Evolutionary conservation across 2,888 invertebrate species (phyloP), one percentile per base, ranked within the genome.

Genomic region (Lycia hirtaria): DNA sequence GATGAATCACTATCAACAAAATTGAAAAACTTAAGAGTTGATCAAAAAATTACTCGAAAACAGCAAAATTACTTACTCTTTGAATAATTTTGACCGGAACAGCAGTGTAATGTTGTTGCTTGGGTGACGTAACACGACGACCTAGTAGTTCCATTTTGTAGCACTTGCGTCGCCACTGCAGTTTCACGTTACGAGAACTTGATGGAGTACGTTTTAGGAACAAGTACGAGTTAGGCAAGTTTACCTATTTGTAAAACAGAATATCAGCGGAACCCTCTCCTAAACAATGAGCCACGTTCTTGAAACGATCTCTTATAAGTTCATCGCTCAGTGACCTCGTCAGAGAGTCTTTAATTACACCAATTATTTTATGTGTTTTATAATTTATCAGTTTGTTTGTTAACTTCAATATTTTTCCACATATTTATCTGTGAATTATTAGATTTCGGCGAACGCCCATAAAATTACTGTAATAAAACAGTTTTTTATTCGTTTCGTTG

Each of bases 401-500:
- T 43, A 17, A 44, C 20, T 55, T 12, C 10, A 45, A 52, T 45
- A 54, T 52, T 59, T 62, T 60, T 64, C 56, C 48, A 56, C 20
- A 41, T 49, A 64, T 55, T 70, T 67, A 73, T 70, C 67, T 50
- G 47, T 37, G 38, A 51, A 60, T 35, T 55, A 61, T 62, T 64
- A 63, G 44, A 48, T 59, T 59, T 35, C 56, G 49, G 57, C 43
- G 55, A 65, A 69, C 70, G 66, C 66, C 69, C 66, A 70, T 69
- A 67, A 62, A 72, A 64, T 73, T 75, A 75, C 73, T 41, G 65
- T 72, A 78, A 73, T 83, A 76, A 81, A 81, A 73, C 67, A 68
- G 68, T 67, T 68, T 81, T n/a, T 83, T 77, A 83, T 76, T 71
- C 72, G 60, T 71, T 61, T 48, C 70, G 69, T n/a, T 78, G 79